Conservation (phyloP, 2,113 vertebrate genomes). For the Amblyornis subalaris region DNA sequence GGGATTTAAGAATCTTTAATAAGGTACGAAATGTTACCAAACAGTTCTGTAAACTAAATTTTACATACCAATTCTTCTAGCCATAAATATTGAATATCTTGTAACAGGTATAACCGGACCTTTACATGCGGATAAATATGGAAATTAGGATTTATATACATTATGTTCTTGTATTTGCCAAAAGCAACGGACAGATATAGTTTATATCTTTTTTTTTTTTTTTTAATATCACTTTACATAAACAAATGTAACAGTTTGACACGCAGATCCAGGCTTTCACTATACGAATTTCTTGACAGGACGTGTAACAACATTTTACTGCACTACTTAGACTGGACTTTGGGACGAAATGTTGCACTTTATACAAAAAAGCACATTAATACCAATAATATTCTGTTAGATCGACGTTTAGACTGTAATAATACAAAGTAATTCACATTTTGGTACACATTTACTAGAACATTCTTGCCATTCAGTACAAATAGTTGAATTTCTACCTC, state of each 20-base stretch:
- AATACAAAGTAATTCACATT: slow-evolving; percentile 99
- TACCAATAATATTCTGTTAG: slow-evolving; percentile 98
- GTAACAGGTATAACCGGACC: slow-evolving; percentile 97
- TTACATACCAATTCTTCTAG: slow-evolving; percentile 99
- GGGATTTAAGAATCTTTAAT: slow-evolving; percentile 99
- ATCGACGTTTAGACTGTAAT: slow-evolving; percentile 98
- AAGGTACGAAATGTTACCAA: slow-evolving; percentile 99
- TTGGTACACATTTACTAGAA: slow-evolving; percentile 99
- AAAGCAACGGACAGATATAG: slow-evolving; percentile 94
- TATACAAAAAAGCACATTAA: slow-evolving; percentile 99
- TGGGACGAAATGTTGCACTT: slow-evolving; percentile 98
- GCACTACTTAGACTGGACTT: slow-evolving; percentile 99
- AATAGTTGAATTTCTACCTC: slow-evolving; percentile 89
- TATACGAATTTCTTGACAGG: slow-evolving; percentile 99
- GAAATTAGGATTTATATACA: slow-evolving; percentile 98
- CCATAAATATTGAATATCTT: slow-evolving; percentile 99
- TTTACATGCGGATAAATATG: slow-evolving; percentile 99
- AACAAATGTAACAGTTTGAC: slow-evolving; percentile 97
- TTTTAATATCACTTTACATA: slow-evolving; percentile 99
- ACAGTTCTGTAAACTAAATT: slow-evolving; percentile 99
- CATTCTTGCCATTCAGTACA: slow-evolving; percentile 98
- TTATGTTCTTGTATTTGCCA: slow-evolving; percentile 93
- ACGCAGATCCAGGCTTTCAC: slow-evolving; percentile 98
- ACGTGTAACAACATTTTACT: slow-evolving; percentile 99
- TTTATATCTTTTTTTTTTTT: slow-evolving; percentile 82